Evolutionary conservation across 2,888 invertebrate genomes (phyloP).

Genomic region (Nymphalis polychloros): DNA sequence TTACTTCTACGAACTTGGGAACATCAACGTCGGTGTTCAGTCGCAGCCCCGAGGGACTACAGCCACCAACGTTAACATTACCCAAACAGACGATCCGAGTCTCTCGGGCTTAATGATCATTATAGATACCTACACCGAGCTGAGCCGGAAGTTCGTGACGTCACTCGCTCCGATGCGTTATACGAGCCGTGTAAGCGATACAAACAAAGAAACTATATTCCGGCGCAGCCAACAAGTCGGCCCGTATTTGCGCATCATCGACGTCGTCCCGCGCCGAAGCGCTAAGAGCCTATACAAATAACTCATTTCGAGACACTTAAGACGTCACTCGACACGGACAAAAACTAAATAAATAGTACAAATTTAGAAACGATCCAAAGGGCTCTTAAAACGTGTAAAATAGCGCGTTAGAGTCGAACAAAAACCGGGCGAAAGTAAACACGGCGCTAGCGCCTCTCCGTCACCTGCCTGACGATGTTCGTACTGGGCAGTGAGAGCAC

Average conservation of each 20-base stretch:
- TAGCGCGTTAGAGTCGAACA: slow-evolving; percentile 53
- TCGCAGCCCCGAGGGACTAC: not conserved
- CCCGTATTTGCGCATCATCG: slow-evolving; percentile 53
- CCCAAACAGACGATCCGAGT: not conserved
- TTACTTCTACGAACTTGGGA: slow-evolving; percentile 6
- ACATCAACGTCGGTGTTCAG: not conserved
- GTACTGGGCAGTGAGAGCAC: not conserved
- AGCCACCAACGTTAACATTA: slow-evolving; percentile 1
- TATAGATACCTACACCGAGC: not conserved
- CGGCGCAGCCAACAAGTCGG: slow-evolving; percentile 23
- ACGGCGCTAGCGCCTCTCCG: slow-evolving; percentile 44
- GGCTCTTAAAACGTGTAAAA: slow-evolving; percentile 68
- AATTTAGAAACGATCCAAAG: slow-evolving; percentile 65
- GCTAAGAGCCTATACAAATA: slow-evolving; percentile 72
- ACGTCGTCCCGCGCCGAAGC: slow-evolving; percentile 49
- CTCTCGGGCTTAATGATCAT: slow-evolving; percentile 13
- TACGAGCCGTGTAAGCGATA: slow-evolving; percentile 8
- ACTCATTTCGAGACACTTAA: slow-evolving; percentile 72
- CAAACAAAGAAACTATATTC: slow-evolving; percentile 11
- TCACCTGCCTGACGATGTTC: slow-evolving; percentile 41
- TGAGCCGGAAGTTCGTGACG: slow-evolving; percentile 13
- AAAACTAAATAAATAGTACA: slow-evolving; percentile 61
- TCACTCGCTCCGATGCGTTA: not conserved
- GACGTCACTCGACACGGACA: slow-evolving; percentile 64
- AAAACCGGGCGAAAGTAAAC: slow-evolving; percentile 35